These are phyloP conservation scores for Rhinopomastus cyanomelas DNA, from an alignment of 2,113 vertebrate species.

Conservation along the genomic window DNA sequence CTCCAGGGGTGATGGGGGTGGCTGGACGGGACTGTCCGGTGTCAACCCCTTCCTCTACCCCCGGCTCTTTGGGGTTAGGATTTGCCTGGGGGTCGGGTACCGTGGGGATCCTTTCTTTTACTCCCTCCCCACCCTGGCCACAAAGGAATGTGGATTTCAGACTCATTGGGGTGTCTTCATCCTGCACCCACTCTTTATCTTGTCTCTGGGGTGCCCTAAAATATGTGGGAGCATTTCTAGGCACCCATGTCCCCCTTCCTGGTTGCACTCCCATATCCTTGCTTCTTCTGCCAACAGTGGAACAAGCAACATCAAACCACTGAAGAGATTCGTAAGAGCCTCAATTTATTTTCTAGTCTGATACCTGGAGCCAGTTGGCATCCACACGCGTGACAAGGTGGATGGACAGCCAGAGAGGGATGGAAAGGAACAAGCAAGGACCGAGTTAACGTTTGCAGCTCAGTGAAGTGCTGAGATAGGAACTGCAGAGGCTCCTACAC, in stretches of 20 bases:
- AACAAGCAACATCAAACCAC: background rate
- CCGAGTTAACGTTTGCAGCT: background rate
- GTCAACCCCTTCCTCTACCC: too few species aligned
- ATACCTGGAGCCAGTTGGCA: too few species aligned
- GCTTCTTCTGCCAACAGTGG: background rate
- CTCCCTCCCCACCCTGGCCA: too few species aligned
- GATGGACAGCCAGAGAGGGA: background rate
- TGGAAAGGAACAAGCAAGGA: background rate
- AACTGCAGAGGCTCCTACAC: background rate
- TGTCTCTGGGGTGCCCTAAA: background rate
- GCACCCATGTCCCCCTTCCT: background rate
- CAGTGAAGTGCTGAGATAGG: background rate
- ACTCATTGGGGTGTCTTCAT: background rate
- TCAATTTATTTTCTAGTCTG: background rate
- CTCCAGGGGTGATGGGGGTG: too few species aligned
- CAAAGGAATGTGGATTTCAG: too few species aligned
- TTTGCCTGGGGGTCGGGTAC: background rate
- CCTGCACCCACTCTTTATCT: background rate
- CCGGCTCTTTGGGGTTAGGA: too few species aligned
- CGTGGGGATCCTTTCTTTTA: too few species aligned
- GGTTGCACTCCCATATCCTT: background rate
- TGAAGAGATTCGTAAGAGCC: background rate
- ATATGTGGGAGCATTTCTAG: fast-evolving
- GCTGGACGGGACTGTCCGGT: too few species aligned
- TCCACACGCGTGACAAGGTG: background rate